Evolutionary conservation across 2,797 vertebrate species (phyloP).

Genomic region (Arctocebus calabarensis): DNA sequence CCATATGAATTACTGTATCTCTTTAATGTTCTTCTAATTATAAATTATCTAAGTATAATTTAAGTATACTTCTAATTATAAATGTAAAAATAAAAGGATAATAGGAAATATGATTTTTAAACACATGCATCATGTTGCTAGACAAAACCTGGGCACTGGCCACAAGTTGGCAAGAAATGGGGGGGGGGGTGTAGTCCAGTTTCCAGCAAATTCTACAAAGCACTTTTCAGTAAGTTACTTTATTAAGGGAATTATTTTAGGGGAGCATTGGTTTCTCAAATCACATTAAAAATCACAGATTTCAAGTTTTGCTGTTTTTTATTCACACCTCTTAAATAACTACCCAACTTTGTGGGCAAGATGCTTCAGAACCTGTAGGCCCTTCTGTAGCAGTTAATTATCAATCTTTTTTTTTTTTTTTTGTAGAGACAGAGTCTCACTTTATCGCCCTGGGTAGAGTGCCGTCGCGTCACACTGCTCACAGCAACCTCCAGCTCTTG

Average conservation of each 20-base stretch:
- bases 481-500: too few relatives aligned
- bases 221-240: not conserved
- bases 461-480: too few relatives aligned
- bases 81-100: not conserved
- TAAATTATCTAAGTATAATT: too few relatives aligned
- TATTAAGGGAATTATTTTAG: constrained; percentile 5
- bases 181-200: not conserved
- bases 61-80: not conserved
- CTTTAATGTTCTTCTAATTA: not conserved
- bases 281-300: not conserved
- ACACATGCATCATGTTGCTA: not conserved
- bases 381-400: not conserved
- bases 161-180: not conserved
- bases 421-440: too few relatives aligned
- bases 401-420: not conserved
- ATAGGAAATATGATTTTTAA: constrained; percentile 38
- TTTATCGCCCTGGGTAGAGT: too few relatives aligned
- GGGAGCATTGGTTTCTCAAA: not conserved
- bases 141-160: not conserved
- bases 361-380: not conserved
- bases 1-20: not conserved
- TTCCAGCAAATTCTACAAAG: constrained; percentile 11
- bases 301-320: not conserved
- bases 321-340: not conserved
- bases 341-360: not conserved